Base-by-base conservation (phyloP, 2,113 vertebrate species). In the Hemibates koningsi region DNA sequence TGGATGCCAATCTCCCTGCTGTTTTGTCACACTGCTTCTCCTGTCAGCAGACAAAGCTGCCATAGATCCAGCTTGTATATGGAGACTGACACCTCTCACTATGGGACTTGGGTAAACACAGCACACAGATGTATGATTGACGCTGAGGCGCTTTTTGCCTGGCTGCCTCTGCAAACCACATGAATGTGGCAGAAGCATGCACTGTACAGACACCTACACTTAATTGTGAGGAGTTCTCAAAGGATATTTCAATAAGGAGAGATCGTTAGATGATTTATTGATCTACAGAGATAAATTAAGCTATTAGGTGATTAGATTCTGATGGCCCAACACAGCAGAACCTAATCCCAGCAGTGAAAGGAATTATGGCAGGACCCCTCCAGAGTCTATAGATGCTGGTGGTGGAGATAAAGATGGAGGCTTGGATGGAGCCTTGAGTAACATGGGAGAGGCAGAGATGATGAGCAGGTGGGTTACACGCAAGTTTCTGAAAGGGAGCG, bases 1-100 rank as follows among this genome's bases (percentile, higher is more conserved):
- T 83, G 89, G 91, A 92, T 92, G 92, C 92, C 92, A 93, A 89
- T 93, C 90, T 90, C 89, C 88, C 73, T 34, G 87, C 90, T 92
- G 90, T 91, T 91, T 93, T 90, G 91, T 91, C 84, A 81, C 61
- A 19, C 84, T 48, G 88, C 85, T 90, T 73, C 87, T 93, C 86
- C 91, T 87, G 91, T 89, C 93, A 90, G 89, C 82, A 90, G 76
- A 90, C 86, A 93, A 90, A 93, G 90, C 91, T 71, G 86, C 90
- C 88, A 80, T 83, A 90, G 90, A 92, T 76, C 53, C 86, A 76
- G 66, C 56, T 57, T 45, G 81, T 50, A 57, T 80, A 88, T 83
- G 82, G 83, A 92, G 86, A 88, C 76, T 92, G 91, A 92, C 91
- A 80, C 87, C 36, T 85, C 86, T 84, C 83, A 82, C 86, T 53